phyloP scores from a whole-genome alignment of 2,888 invertebrate species.

The Dastarcus helophoroides region DNA sequence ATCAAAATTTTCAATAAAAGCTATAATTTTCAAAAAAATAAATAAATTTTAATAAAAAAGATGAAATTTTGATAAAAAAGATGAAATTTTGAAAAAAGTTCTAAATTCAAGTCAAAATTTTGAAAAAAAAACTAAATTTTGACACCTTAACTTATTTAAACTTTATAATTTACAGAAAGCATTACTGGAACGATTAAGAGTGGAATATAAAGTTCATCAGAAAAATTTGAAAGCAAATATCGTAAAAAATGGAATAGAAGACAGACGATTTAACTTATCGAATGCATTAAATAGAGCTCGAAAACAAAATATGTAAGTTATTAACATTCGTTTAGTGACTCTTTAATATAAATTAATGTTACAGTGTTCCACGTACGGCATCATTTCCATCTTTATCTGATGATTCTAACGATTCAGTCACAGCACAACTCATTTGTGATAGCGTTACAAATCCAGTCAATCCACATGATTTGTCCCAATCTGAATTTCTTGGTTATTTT shows the following conservation, averaged over 20 bases:
- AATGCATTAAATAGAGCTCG: conserved; percentile 31
- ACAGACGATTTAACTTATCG: conserved; percentile 29
- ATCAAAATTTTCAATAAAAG: too few species aligned
- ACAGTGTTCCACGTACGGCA: conserved; percentile 25
- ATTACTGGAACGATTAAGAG: conserved; percentile 29
- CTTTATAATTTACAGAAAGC: conserved; percentile 26
- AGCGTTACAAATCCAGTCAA: conserved; percentile 22
- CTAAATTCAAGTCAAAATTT: too few species aligned
- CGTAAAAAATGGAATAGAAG: conserved; percentile 30
- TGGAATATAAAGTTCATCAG: conserved; percentile 30
- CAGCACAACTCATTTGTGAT: conserved; percentile 28
- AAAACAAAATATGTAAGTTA: conserved; percentile 35
- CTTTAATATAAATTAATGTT: conserved; percentile 9
- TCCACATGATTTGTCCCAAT: conserved; percentile 33
- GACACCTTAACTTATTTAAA: conserved; percentile 4
- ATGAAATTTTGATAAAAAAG: too few species aligned
- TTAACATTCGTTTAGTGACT: conserved; percentile 5
- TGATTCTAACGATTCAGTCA: conserved; percentile 29
- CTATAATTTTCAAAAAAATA: too few species aligned
- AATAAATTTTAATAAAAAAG: too few species aligned
- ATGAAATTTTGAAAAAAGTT: too few species aligned
- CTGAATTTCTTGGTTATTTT: conserved; percentile 36
- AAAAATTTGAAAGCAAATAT: conserved; percentile 26
- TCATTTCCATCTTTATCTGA: conserved; percentile 30
- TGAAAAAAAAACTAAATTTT: too few species aligned